Evolutionary conservation across 2,113 vertebrate genomes (phyloP).

Genomic region (Hystrix cristata): DNA sequence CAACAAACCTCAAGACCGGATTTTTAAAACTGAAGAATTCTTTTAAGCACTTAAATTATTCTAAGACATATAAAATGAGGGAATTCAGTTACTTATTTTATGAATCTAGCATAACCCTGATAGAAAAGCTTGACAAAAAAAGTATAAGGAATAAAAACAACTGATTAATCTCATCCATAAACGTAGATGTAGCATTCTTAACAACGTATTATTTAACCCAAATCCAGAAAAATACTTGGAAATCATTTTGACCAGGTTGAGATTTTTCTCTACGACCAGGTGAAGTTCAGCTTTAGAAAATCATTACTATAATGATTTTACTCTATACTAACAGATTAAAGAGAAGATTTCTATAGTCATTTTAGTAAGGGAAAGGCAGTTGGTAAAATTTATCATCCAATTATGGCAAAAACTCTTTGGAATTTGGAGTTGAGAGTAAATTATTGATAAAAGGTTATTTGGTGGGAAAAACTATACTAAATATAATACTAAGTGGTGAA

Average conservation of each 20-base stretch:
- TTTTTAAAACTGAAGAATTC: conserved; percentile 3
- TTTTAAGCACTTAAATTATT: background rate
- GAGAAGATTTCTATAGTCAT: background rate
- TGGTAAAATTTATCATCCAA: background rate
- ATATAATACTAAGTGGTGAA: background rate
- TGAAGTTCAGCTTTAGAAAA: background rate
- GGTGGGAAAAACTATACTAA: background rate
- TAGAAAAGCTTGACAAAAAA: background rate
- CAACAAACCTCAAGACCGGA: background rate
- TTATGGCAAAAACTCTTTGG: background rate
- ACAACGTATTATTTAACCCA: background rate
- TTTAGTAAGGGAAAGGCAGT: background rate
- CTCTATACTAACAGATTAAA: background rate
- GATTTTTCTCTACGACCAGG: background rate
- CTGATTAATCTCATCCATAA: background rate
- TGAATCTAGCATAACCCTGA: background rate
- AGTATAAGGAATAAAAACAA: background rate
- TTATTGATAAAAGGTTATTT: background rate
- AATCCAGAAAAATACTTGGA: background rate
- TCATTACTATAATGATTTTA: background rate
- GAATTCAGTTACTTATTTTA: background rate
- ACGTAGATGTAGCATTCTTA: background rate
- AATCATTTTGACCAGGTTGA: background rate
- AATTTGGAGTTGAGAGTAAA: background rate
- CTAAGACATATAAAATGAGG: background rate